Base-by-base conservation (phyloP, 2,888 invertebrate species). In the Lottia gigantea region DNA sequence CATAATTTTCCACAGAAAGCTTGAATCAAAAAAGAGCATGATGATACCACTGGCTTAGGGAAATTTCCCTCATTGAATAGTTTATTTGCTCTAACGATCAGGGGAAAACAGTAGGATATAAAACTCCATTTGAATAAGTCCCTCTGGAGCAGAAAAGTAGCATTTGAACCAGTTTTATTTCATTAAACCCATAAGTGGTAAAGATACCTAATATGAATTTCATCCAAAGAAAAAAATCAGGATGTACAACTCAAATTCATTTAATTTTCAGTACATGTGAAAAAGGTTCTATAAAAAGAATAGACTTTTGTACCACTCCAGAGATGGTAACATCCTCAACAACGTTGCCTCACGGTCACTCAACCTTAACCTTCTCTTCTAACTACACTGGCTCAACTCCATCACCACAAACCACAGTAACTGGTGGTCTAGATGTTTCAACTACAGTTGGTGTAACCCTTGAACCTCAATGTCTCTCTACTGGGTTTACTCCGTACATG, bases 401-500 rank as follows among this genome's bases (percentile, higher is more conserved):
- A 64, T 31, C 11, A 19, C 70, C 7, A 76, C 75, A 15, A 67
- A 65, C 26, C 47, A 67, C 15, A 23, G 46, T 26, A 74, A 71
- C 68, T 45, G 14, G 19, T 23, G 55, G 19, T 15, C 12, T 25
- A 19, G 25, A 23, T 2, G 46, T 62, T 15, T 23, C 62, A 15
- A 19, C 61, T 16, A 62, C 14, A 19, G 15, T 8, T 16, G 14
- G 74, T 25, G 31, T 73, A 14, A 71, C 74, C 1, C 65, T 75
- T 25, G 70, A 75, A 40, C 75, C 74, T 0, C 82, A 90, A 47
- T 95, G 95, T 82, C 47, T 78, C 2, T 89, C 90, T 63, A 87
- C 91, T 2, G 95, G 95, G 0, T 95, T 95, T 95, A 93, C 93
- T 0, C 88, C 90, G 16, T 96, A 95, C 95, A 90, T 94, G 76